Evolutionary conservation across 2,888 invertebrate species (phyloP), one percentile per base, ranked within the genome.

Genomic region (Drosophila anomalata): DNA sequence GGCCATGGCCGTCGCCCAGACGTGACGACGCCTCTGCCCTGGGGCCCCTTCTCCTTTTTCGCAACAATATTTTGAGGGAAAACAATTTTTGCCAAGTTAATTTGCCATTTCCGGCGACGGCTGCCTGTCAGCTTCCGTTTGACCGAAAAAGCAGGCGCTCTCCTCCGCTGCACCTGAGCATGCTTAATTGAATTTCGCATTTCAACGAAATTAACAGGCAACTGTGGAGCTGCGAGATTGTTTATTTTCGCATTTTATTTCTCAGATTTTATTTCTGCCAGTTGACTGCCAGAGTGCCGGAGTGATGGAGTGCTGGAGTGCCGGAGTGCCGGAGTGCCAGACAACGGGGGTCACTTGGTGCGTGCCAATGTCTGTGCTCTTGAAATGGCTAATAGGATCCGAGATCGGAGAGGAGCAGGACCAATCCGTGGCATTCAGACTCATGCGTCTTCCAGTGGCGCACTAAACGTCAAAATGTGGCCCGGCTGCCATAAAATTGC

Each of bases 401-500:
- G 2, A 7, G 36, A n/a, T 3, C 31, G 4, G 12, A 46, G 51
- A 53, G 47, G 53, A 67, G 8, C 20, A 48, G 42, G 42, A 42
- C 47, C 48, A 67, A 79, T 71, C 73, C 72, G 77, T 22, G 52
- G 50, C 53, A 62, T 39, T 60, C 79, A 82, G 83, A 78, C 69
- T 47, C 82, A 82, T 82, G 82, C 71, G 65, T 82, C 82, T 82
- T 82, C 73, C 85, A 87, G 87, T 76, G 85, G 80, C 79, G 73
- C 87, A 84, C 70, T 70, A 77, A 70, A 85, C 75, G 88, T 85
- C 82, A 87, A 73, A 87, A 85, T 59, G 59, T 60, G 68, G 75
- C 77, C 54, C 52, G 62, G 29, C 66, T 81, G 82, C 84, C 88
- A 85, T 85, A 78, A 85, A 85, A 88, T 85, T 85, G 88, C 87